Evolutionary conservation across 2,797 vertebrate species (phyloP).

Genomic region (Phylloscopus collybita): DNA sequence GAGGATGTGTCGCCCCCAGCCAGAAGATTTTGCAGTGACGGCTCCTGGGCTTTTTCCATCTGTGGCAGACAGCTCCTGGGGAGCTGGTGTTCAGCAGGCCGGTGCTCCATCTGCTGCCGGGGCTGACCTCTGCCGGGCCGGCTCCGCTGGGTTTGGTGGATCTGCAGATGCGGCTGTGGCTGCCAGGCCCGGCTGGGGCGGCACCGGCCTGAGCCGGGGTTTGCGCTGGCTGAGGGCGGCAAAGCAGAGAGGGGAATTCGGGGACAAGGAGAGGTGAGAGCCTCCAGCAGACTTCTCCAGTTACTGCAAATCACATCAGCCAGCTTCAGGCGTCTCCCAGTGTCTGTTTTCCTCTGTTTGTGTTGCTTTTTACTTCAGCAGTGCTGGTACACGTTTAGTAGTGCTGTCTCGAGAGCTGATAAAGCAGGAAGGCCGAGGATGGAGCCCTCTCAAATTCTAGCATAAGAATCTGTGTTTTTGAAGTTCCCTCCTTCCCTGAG

Average conservation of each 20-base stretch:
- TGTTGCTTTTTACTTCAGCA: neutral
- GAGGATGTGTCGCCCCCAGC: neutral
- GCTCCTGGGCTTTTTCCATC: slow-evolving; percentile 57
- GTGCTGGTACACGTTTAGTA: accelerated
- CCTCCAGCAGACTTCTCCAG: neutral
- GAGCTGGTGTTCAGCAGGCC: neutral
- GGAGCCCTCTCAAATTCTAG: neutral
- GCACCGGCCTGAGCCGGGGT: neutral
- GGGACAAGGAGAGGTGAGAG: neutral
- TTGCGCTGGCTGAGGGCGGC: neutral
- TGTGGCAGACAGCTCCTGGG: slow-evolving; percentile 14
- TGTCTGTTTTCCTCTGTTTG: neutral
- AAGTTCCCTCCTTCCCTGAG: neutral
- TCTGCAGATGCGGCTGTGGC: neutral
- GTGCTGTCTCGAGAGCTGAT: neutral
- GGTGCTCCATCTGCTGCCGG: slow-evolving; percentile 51
- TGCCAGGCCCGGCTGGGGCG: neutral
- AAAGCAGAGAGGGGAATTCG: neutral
- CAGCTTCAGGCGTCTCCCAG: neutral
- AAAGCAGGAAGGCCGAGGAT: neutral
- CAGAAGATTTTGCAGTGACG: neutral
- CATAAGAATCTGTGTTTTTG: neutral
- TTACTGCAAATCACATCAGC: neutral
- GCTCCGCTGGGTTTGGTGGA: neutral
- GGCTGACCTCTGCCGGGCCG: neutral